Evolutionary conservation across 2,113 vertebrate genomes (phyloP).

Genomic region (Balaeniceps rex): DNA sequence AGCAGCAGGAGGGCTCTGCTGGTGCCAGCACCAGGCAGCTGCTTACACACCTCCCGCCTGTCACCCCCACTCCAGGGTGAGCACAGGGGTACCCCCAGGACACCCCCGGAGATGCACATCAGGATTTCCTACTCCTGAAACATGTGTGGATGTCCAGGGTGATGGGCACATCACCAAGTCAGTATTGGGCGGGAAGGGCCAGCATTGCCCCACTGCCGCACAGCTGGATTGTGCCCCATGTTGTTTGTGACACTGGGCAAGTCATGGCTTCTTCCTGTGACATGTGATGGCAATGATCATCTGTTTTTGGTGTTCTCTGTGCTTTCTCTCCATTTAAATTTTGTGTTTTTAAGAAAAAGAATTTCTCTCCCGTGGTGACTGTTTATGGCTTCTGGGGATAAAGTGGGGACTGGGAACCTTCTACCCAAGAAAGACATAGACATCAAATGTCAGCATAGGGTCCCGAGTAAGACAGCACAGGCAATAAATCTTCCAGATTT

Average conservation of each 20-base stretch:
- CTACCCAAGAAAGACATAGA: neutral
- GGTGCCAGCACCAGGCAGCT: accelerated
- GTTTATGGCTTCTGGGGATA: neutral
- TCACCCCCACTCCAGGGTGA: too few species aligned
- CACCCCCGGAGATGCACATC: neutral
- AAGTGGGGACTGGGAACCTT: neutral
- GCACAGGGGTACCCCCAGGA: too few species aligned
- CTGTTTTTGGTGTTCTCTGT: neutral
- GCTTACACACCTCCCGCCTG: neutral
- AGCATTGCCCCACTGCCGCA: neutral
- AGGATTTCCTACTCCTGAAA: neutral
- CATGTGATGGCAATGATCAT: neutral
- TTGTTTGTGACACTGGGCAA: neutral
- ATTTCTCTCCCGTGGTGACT: neutral
- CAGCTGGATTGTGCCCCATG: neutral
- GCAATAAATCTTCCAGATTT: neutral
- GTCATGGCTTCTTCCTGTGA: neutral
- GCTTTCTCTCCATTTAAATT: neutral
- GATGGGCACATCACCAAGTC: neutral
- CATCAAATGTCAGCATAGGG: neutral
- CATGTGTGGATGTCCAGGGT: accelerated
- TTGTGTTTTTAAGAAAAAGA: neutral
- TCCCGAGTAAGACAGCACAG: neutral
- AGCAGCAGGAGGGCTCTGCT: neutral
- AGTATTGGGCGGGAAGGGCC: accelerated